Conservation (phyloP, 2,113 vertebrate species). For the Scomber scombrus region DNA sequence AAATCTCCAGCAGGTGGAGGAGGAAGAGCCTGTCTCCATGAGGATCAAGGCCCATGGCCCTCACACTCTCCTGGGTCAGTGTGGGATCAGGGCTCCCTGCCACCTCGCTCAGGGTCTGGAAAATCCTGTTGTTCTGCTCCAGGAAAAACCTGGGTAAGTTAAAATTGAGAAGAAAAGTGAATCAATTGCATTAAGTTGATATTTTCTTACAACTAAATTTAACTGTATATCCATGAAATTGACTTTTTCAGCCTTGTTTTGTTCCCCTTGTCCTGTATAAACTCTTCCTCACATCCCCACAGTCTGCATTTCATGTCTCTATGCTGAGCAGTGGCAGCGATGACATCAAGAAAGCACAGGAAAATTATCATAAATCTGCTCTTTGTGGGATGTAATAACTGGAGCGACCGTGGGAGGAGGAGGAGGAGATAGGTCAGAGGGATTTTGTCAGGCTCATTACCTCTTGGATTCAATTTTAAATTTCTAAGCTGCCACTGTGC, state of each 20-base stretch:
- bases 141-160: constrained; percentile 90
- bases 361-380: background rate
- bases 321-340: background rate
- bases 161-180: constrained; percentile 1
- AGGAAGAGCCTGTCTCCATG: constrained; percentile 94
- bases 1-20: constrained; percentile 95
- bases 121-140: constrained; percentile 96
- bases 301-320: background rate
- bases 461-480: background rate
- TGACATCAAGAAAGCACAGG: background rate
- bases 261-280: background rate
- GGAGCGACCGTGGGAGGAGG: background rate
- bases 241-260: background rate
- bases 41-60: constrained; percentile 95
- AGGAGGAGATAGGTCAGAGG: background rate
- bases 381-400: background rate
- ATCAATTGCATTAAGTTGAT: background rate
- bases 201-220: no score
- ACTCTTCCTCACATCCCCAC: no score
- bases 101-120: constrained; percentile 94
- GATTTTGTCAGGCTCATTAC: background rate
- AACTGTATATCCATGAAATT: background rate
- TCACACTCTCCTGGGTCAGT: constrained; percentile 92
- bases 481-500: background rate
- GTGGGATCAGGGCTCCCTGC: constrained; percentile 93